phyloP scores from a whole-genome alignment of 2,113 vertebrate genomes.

The Anhinga anhinga region DNA sequence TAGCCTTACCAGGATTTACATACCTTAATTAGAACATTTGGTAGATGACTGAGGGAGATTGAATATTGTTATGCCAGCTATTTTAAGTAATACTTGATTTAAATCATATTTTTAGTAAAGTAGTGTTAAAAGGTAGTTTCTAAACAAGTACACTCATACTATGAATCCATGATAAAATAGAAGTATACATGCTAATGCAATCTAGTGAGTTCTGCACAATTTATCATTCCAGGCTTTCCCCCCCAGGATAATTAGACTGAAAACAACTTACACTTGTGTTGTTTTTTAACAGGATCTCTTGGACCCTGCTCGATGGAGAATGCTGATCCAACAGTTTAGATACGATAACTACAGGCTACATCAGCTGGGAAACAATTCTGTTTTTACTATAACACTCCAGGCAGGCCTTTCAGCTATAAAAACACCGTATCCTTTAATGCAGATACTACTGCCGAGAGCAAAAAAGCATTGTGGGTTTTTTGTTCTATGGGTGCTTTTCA shows the following conservation, averaged over 20 bases:
- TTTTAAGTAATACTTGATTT: neutral
- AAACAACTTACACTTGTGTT: constrained; percentile 4
- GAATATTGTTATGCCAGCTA: neutral
- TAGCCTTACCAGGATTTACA: neutral
- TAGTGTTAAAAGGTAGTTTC: neutral
- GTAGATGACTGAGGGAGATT: neutral
- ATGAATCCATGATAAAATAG: too few species aligned
- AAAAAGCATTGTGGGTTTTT: neutral
- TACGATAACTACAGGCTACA: constrained; percentile 99
- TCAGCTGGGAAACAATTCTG: constrained; percentile 98
- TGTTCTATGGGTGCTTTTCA: neutral
- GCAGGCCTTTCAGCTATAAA: constrained; percentile 98
- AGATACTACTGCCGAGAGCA: neutral
- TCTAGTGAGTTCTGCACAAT: neutral
- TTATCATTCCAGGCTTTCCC: neutral
- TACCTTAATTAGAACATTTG: neutral
- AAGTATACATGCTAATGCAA: too few species aligned
- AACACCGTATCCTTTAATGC: constrained; percentile 94
- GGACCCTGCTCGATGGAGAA: constrained; percentile 97
- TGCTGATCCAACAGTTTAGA: constrained; percentile 98
- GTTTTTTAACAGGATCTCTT: constrained; percentile 86
- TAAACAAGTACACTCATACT: neutral
- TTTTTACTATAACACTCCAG: constrained; percentile 98
- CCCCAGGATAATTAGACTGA: neutral
- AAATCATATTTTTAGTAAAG: neutral